Conservation (phyloP, 2,888 invertebrate species). For the Clusia tigrina region DNA sequence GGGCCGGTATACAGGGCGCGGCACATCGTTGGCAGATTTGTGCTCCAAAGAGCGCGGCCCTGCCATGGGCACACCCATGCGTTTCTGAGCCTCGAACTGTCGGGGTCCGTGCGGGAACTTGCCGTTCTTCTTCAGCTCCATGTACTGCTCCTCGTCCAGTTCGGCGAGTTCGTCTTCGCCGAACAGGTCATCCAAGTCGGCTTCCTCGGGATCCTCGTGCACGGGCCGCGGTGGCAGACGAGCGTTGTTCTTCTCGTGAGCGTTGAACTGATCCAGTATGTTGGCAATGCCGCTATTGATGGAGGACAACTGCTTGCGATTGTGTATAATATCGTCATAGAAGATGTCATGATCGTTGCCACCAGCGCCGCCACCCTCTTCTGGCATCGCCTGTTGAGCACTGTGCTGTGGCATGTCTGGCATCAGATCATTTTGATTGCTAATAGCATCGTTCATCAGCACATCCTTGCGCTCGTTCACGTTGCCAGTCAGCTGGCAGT, state of each 20-base stretch:
- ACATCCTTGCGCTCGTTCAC: conserved; percentile 63
- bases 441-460: conserved; percentile 56
- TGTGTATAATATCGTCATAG: conserved; percentile 72
- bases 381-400: conserved; percentile 25
- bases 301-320: conserved; percentile 66
- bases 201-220: conserved; percentile 64
- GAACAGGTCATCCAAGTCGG: conserved; percentile 60
- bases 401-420: conserved; percentile 43
- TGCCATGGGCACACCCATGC: conserved; percentile 68
- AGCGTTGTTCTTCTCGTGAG: conserved; percentile 54
- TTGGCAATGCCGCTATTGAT: conserved; percentile 60
- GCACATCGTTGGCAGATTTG: conserved; percentile 50
- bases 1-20: conserved; percentile 56
- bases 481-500: conserved; percentile 78
- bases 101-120: conserved; percentile 80
- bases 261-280: conserved; percentile 50
- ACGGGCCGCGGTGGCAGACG: conserved; percentile 60
- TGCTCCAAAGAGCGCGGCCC: conserved; percentile 67
- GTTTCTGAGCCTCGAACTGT: conserved; percentile 67
- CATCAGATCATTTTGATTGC: conserved; percentile 55
- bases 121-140: conserved; percentile 67
- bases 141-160: conserved; percentile 59
- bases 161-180: conserved; percentile 56
- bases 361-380: conserved; percentile 23
- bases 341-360: conserved; percentile 64